Evolutionary conservation across 2,113 vertebrate species (phyloP).

Genomic region (Phoxinus phoxinus): DNA sequence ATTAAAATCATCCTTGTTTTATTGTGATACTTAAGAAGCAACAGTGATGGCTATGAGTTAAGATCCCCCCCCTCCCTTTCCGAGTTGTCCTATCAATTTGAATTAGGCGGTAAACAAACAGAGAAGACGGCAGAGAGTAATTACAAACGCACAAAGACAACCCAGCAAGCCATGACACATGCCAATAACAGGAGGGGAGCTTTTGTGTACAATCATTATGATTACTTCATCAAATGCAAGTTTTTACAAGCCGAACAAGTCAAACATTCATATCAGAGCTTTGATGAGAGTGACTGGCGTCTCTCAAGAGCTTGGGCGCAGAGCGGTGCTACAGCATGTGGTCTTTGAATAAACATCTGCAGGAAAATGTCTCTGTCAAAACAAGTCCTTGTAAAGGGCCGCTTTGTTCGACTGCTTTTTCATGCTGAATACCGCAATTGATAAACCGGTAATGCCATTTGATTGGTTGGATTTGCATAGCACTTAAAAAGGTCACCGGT

Average conservation of each 20-base stretch:
- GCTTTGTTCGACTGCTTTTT: conserved; percentile 50
- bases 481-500: conserved; percentile 55
- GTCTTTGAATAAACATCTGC: conserved; percentile 64
- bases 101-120: conserved; percentile 43
- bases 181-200: conserved; percentile 53
- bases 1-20: conserved; percentile 56
- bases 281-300: conserved; percentile 47
- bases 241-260: conserved; percentile 51
- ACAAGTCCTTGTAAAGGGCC: conserved; percentile 57
- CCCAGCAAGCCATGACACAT: conserved; percentile 54
- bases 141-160: conserved; percentile 50
- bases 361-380: conserved; percentile 60
- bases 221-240: conserved; percentile 59
- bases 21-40: conserved; percentile 53
- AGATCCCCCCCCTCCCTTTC: conserved; percentile 1
- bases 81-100: conserved; percentile 47
- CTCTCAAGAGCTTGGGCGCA: conserved; percentile 50
- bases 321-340: conserved; percentile 56
- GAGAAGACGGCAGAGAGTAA: conserved; percentile 34
- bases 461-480: conserved; percentile 56
- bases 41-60: conserved; percentile 24
- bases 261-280: conserved; percentile 45
- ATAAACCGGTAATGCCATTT: conserved; percentile 50
- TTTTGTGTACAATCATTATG: conserved; percentile 53
- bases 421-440: conserved; percentile 49